Percentiles rank a stretch among this genome's conserved stretches.
Conservation (phyloP, 2,113 vertebrate species). For the Stigmatopora argus region DNA sequence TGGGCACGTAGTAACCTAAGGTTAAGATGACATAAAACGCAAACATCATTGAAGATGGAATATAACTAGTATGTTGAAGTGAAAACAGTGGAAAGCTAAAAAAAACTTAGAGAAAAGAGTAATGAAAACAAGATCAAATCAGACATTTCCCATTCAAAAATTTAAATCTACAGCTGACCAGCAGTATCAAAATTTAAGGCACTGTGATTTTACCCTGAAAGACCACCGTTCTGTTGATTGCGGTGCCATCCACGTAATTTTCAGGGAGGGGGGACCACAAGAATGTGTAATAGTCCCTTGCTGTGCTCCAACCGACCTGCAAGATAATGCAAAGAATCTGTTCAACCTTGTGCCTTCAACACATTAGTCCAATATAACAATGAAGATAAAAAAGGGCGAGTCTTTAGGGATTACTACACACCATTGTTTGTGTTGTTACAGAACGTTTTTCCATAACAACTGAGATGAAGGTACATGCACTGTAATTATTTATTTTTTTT, state of each 20-base stretch:
- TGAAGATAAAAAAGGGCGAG: not conserved
- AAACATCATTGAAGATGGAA: constrained; percentile 7
- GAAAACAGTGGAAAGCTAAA: constrained; percentile 13
- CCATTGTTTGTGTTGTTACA: too few species aligned
- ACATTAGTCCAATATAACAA: constrained; percentile 35
- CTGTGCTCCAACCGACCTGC: constrained; percentile 98
- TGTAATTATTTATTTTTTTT: too few species aligned
- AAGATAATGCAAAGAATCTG: constrained; percentile 47
- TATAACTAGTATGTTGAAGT: constrained; percentile 1
- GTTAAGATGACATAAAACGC: not conserved
- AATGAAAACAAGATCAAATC: constrained; percentile 33
- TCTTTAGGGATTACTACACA: constrained; percentile 1
- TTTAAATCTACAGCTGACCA: constrained; percentile 22
- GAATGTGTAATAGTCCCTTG: constrained; percentile 98
- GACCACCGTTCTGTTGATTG: constrained; percentile 85
- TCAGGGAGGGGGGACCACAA: constrained; percentile 96
- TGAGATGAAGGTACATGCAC: constrained; percentile 2
- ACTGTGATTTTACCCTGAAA: constrained; percentile 85
- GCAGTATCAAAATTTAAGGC: constrained; percentile 37
- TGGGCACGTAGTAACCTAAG: constrained; percentile 93
- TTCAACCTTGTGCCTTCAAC: constrained; percentile 42
- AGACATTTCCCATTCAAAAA: constrained; percentile 40
- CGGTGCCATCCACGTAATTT: constrained; percentile 83
- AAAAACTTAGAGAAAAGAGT: constrained; percentile 4
- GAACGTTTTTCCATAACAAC: constrained; percentile 28